Evolutionary conservation across 1,140 invertebrate genomes (phyloP).

Genomic region (Diachasma alloeum): DNA sequence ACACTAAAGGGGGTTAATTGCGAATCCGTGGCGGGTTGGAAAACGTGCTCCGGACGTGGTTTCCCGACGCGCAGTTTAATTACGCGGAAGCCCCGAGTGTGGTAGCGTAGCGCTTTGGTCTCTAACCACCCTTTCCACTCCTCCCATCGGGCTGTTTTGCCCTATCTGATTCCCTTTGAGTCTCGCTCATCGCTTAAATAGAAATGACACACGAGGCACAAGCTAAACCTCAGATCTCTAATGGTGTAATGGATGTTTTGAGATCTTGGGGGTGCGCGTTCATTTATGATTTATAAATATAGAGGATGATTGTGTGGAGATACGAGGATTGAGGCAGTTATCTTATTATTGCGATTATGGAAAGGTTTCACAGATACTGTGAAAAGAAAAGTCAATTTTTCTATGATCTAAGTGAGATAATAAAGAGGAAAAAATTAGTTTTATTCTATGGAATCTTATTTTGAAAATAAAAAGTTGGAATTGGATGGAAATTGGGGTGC

Average conservation of each 20-base stretch:
- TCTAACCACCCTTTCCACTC: neutral
- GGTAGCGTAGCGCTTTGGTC: neutral
- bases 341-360: no score
- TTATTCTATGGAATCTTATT: no score
- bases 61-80: slow-evolving; percentile 11
- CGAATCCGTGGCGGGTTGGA: slow-evolving; percentile 7
- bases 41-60: slow-evolving; percentile 14
- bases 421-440: no score
- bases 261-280: no score
- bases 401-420: no score
- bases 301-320: no score
- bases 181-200: neutral
- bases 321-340: no score
- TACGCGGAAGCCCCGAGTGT: slow-evolving; percentile 1
- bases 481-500: no score
- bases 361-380: no score
- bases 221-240: neutral
- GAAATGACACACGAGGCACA: neutral
- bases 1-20: slow-evolving; percentile 17
- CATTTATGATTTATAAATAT: no score
- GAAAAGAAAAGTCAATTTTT: no score
- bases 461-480: no score
- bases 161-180: neutral
- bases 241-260: neutral
- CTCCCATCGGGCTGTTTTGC: neutral